Percentiles rank a stretch among this genome's conserved stretches.
These are phyloP conservation scores for Rutpela maculata DNA, from an alignment of 2,888 invertebrate genomes.

Conservation along the genomic window DNA sequence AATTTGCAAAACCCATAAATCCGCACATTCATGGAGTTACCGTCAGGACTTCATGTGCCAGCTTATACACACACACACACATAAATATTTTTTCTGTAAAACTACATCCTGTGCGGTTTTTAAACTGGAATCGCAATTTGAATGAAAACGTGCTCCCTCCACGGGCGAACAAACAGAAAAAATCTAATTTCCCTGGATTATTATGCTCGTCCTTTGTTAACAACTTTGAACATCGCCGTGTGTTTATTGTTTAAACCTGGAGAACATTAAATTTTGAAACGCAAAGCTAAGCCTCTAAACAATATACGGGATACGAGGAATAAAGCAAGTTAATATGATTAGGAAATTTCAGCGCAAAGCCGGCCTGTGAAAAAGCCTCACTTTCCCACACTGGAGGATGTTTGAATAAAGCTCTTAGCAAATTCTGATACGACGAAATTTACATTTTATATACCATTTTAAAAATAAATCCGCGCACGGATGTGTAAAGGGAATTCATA, in stretches of 20 bases:
- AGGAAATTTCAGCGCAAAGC: slow-evolving; percentile 39
- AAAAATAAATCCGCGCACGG: slow-evolving; percentile 36
- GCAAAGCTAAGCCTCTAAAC: slow-evolving; percentile 34
- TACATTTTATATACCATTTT: slow-evolving; percentile 35
- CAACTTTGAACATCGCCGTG: not conserved
- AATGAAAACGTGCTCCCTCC: not conserved
- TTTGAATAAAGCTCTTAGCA: slow-evolving; percentile 39
- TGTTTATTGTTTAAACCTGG: slow-evolving; percentile 2
- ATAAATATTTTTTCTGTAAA: too few relatives aligned
- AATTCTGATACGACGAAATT: slow-evolving; percentile 37
- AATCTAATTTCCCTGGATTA: not conserved
- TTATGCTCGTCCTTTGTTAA: not conserved
- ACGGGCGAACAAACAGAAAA: not conserved
- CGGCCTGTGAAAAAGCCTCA: slow-evolving; percentile 26
- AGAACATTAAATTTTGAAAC: slow-evolving; percentile 2
- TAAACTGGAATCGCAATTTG: not conserved
- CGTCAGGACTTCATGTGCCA: too few relatives aligned
- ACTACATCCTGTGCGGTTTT: not conserved
- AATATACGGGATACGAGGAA: slow-evolving; percentile 25
- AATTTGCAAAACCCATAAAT: too few relatives aligned
- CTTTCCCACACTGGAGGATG: slow-evolving; percentile 22
- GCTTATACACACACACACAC: too few relatives aligned
- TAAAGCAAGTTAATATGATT: slow-evolving; percentile 37
- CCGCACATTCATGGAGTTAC: too few relatives aligned
- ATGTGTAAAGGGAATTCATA: slow-evolving; percentile 39